These are phyloP conservation scores for Eubasilissa splendida DNA, from an alignment of 2,888 invertebrate genomes.

Conservation along the genomic window DNA sequence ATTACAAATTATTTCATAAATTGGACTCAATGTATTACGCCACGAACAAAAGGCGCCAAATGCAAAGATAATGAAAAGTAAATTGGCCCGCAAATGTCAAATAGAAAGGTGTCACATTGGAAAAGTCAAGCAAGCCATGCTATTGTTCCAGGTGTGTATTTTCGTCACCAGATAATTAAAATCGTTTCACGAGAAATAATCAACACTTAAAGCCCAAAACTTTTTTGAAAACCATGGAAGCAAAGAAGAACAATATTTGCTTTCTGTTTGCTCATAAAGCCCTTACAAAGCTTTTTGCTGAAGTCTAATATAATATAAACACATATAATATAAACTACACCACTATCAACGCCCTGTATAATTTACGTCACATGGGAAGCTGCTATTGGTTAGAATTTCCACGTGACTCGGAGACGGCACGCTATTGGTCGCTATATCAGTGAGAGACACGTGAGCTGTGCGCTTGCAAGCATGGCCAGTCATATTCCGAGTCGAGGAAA, in stretches of 20 bases:
- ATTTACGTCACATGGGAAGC: conserved; percentile 56
- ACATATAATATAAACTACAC: conserved; percentile 9
- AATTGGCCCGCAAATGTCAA: conserved; percentile 44
- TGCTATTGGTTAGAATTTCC: conserved; percentile 64
- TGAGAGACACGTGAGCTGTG: conserved; percentile 52
- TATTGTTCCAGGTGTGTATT: conserved; percentile 36
- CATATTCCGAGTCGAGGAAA: conserved; percentile 42
- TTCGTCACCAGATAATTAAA: background rate
- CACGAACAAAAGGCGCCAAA: background rate
- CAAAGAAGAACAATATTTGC: conserved; percentile 4
- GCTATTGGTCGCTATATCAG: conserved; percentile 62
- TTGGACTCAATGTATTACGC: background rate
- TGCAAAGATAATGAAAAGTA: background rate
- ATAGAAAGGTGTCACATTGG: conserved; percentile 49
- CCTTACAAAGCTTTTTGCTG: background rate
- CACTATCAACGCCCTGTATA: conserved; percentile 53
- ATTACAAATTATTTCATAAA: background rate
- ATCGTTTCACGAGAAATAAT: too few relatives aligned
- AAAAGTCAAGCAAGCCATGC: conserved; percentile 42
- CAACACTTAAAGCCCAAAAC: too few relatives aligned
- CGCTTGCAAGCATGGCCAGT: conserved; percentile 52
- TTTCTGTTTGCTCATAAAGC: conserved; percentile 17
- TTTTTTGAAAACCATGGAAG: background rate
- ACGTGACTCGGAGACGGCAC: conserved; percentile 65
- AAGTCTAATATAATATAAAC: conserved; percentile 2